Evolutionary conservation across 1,140 invertebrate species (phyloP).

Genomic region (Pteromalus puparum): DNA sequence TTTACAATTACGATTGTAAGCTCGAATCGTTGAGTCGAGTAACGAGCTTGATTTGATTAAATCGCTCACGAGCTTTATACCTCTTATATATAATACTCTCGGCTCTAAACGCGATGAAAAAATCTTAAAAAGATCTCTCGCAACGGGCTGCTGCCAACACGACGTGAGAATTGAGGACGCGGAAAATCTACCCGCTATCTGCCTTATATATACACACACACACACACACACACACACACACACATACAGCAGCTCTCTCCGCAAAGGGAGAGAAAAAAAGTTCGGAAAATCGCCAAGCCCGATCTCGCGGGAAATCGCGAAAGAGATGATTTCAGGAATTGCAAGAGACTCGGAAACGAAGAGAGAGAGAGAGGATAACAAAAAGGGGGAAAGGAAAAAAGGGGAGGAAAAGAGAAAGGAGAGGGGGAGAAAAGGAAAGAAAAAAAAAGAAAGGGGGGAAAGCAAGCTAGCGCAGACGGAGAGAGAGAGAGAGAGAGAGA

Average conservation of each 20-base stretch:
- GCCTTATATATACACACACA: background rate
- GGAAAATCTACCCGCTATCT: background rate
- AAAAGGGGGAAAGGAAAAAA: too few relatives aligned
- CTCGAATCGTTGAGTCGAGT: background rate
- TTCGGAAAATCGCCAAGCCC: conserved; percentile 30
- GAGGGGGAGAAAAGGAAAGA: too few relatives aligned
- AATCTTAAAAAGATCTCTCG: background rate
- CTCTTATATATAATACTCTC: too few relatives aligned
- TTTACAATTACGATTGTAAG: background rate
- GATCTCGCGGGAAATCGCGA: conserved; percentile 40
- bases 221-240: background rate
- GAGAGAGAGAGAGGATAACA: too few relatives aligned
- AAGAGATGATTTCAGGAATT: conserved; percentile 52
- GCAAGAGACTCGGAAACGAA: conserved; percentile 26
- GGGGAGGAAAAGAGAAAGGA: too few relatives aligned
- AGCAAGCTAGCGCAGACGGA: too few relatives aligned
- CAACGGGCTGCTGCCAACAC: background rate
- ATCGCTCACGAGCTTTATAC: too few relatives aligned
- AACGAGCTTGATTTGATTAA: too few relatives aligned
- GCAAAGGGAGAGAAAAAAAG: conserved; percentile 12
- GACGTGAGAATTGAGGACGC: background rate
- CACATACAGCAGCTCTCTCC: background rate
- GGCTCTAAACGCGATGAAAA: background rate
- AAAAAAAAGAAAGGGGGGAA: too few relatives aligned
- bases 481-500: too few relatives aligned